Evolutionary conservation across 2,797 vertebrate genomes (phyloP).

Genomic region (Taenioides sp.): DNA sequence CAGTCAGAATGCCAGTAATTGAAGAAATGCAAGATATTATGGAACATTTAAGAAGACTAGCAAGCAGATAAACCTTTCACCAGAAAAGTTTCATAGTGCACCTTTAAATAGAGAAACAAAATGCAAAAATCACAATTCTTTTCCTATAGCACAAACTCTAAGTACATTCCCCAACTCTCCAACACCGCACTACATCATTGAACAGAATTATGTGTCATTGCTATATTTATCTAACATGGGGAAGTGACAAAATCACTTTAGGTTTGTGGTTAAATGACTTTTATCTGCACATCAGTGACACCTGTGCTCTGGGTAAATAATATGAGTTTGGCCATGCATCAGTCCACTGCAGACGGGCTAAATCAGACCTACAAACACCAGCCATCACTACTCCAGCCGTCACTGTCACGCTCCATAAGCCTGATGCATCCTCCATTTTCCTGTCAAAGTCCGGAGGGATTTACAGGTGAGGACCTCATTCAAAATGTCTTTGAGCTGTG

Average conservation of each 20-base stretch:
- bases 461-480: conserved; percentile 48
- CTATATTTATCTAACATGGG: not conserved
- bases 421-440: conserved; percentile 45
- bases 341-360: conserved; percentile 32
- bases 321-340: conserved; percentile 26
- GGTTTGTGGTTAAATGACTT: conserved; percentile 1
- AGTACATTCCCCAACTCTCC: not conserved
- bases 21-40: too few species aligned
- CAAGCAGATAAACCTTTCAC: too few species aligned
- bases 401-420: conserved; percentile 43
- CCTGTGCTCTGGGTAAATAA: conserved; percentile 20
- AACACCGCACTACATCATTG: conserved; percentile 1
- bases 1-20: too few species aligned
- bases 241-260: conserved; percentile 6
- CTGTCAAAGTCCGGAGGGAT: conserved; percentile 36
- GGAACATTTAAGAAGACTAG: too few species aligned
- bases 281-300: conserved; percentile 6
- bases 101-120: too few species aligned
- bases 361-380: conserved; percentile 54
- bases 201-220: not conserved
- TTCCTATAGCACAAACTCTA: too few species aligned
- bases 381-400: conserved; percentile 16
- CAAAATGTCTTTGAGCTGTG: conserved; percentile 44
- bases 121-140: too few species aligned
- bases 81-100: too few species aligned